phyloP scores from a whole-genome alignment of 1,140 invertebrate genomes.

The Littorina saxatilis region DNA sequence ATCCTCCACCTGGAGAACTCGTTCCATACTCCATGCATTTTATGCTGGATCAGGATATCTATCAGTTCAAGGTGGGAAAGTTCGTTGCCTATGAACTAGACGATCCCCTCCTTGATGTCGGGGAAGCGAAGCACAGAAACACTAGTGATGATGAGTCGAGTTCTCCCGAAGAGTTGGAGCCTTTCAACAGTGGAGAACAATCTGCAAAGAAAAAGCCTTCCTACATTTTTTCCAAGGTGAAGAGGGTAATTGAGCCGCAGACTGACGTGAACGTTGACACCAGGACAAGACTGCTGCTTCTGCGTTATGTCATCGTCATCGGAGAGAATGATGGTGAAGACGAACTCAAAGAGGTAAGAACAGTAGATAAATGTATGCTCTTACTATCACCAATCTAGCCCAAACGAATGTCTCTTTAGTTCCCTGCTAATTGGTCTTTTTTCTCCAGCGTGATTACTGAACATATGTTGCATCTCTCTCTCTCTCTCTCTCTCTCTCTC shows the following conservation, averaged over 20 bases:
- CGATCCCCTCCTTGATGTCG: constrained; percentile 42
- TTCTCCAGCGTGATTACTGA: too few relatives aligned
- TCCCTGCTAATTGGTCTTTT: too few relatives aligned
- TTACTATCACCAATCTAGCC: too few relatives aligned
- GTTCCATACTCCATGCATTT: constrained; percentile 54
- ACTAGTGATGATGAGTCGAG: too few relatives aligned
- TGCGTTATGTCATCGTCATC: constrained; percentile 11
- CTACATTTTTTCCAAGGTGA: background rate
- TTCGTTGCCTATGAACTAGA: constrained; percentile 59
- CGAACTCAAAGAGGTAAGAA: constrained; percentile 6
- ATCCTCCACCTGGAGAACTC: constrained; percentile 50
- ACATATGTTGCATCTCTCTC: too few relatives aligned
- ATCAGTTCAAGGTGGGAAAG: constrained; percentile 47
- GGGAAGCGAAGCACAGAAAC: constrained; percentile 8
- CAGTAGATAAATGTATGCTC: too few relatives aligned
- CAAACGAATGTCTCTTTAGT: too few relatives aligned
- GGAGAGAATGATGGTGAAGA: too few relatives aligned
- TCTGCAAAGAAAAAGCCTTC: too few relatives aligned
- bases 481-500: too few relatives aligned
- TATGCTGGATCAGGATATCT: constrained; percentile 53
- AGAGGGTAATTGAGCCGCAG: background rate
- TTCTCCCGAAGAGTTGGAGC: too few relatives aligned
- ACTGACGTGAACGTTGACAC: background rate
- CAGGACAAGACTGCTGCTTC: background rate
- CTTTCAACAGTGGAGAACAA: too few relatives aligned